phyloP scores from a whole-genome alignment of 2,797 vertebrate genomes.

The Myotis planiceps region DNA sequence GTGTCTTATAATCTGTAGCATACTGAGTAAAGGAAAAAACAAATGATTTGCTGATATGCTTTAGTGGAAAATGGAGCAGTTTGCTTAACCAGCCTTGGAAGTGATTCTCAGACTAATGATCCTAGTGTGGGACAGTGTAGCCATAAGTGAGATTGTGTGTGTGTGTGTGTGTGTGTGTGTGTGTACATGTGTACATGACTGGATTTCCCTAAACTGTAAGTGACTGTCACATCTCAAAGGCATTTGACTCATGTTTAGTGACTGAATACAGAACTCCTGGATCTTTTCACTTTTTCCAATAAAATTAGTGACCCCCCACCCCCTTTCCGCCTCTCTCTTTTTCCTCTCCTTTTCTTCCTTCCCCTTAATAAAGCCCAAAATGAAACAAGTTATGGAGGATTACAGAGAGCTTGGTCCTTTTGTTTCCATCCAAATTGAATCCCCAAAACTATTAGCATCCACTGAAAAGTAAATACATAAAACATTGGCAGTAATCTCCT shows the following conservation, averaged over 20 bases:
- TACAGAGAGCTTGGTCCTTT: neutral
- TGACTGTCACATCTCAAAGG: neutral
- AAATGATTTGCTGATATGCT: neutral
- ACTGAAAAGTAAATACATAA: neutral
- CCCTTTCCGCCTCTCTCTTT: fast-evolving
- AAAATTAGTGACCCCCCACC: neutral
- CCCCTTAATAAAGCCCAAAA: neutral
- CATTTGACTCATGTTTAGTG: neutral
- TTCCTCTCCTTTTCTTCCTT: neutral
- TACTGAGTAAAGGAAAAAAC: neutral
- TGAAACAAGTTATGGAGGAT: neutral
- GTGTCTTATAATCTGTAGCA: neutral
- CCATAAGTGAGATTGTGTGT: neutral
- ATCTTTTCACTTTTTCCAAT: neutral
- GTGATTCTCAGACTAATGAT: neutral
- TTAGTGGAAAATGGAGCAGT: neutral
- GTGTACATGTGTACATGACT: neutral
- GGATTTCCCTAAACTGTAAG: neutral
- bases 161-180: too few species aligned
- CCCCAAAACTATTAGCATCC: neutral
- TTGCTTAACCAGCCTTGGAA: neutral
- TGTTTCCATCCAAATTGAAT: neutral
- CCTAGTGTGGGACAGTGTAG: neutral
- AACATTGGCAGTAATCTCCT: neutral
- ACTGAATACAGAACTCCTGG: neutral